These are phyloP conservation scores for Leptobrachium ailaonicum DNA, from an alignment of 2,113 vertebrate genomes.

Conservation along the genomic window DNA sequence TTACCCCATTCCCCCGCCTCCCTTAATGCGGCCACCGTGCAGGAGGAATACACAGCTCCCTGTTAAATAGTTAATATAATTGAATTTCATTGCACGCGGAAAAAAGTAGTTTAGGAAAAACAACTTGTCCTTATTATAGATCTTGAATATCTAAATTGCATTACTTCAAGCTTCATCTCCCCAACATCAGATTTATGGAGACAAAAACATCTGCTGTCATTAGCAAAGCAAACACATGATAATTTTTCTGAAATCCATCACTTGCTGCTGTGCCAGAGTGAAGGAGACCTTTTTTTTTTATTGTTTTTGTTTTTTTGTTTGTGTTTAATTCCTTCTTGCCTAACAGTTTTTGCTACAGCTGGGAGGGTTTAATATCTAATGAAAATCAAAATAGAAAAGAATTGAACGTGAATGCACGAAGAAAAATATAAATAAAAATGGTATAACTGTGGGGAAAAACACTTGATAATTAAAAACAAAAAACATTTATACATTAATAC, in stretches of 20 bases:
- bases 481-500: too few relatives aligned
- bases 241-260: constrained; percentile 40
- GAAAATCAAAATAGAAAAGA: too few relatives aligned
- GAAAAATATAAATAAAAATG: too few relatives aligned
- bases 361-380: background rate
- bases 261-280: constrained; percentile 5
- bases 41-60: background rate
- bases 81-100: background rate
- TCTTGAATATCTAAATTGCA: constrained; percentile 38
- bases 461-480: too few relatives aligned
- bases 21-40: background rate
- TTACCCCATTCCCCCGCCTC: too few relatives aligned
- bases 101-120: constrained; percentile 15
- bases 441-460: too few relatives aligned
- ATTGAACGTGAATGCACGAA: too few relatives aligned
- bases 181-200: constrained; percentile 38
- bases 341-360: constrained; percentile 19
- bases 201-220: constrained; percentile 46
- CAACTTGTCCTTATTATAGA: constrained; percentile 30
- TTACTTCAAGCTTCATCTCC: constrained; percentile 44
- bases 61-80: constrained; percentile 3
- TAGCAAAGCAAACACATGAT: constrained; percentile 39
- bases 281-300: constrained; percentile 9
- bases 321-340: background rate
- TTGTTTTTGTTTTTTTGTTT: background rate